Conservation (phyloP, 2,113 vertebrate genomes). For the Eubucco bourcierii region DNA sequence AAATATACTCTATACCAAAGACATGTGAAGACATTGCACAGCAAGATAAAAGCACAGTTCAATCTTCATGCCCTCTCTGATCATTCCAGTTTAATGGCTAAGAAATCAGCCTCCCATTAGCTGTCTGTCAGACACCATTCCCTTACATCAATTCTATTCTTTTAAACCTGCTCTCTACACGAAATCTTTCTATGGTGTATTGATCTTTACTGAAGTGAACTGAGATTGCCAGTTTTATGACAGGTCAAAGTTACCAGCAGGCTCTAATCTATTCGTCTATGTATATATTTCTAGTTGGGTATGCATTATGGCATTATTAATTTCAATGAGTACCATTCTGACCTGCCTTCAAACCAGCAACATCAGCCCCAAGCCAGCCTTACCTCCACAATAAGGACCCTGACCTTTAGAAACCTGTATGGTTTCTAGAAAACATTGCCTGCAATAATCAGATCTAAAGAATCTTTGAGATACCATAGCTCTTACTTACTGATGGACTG, state of each 20-base stretch:
- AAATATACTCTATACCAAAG: neutral
- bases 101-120: neutral
- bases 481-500: neutral
- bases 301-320: neutral
- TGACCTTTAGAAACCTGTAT: neutral
- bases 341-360: neutral
- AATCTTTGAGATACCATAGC: neutral
- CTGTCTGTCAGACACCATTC: neutral
- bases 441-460: neutral
- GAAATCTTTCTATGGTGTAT: neutral
- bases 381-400: neutral
- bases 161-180: neutral
- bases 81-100: neutral
- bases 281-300: constrained; percentile 2
- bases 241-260: neutral
- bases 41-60: neutral
- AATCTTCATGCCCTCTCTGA: neutral
- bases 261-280: neutral
- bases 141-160: neutral
- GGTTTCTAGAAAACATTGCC: neutral
- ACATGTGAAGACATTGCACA: neutral
- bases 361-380: neutral
- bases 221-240: neutral
- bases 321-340: neutral
- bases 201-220: neutral